Base-by-base conservation (phyloP, 2,113 vertebrate genomes). In the Alosa alosa region DNA sequence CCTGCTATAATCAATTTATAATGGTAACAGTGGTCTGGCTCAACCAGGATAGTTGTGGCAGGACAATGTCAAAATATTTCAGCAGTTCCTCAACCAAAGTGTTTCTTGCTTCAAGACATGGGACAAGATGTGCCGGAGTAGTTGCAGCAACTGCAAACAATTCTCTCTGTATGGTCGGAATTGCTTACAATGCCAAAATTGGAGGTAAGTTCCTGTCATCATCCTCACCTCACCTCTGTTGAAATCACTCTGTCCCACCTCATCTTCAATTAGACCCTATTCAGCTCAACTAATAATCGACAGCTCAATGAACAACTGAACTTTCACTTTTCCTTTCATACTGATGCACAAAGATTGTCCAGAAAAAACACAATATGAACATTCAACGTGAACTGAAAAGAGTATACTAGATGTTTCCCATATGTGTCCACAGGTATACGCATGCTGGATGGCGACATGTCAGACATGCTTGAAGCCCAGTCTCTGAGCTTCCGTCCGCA, bases 391-490 rank as follows among this genome's bases (percentile, higher is more conserved):
- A 68, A 31, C 18, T 31, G 22, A 68, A 57, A 4, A 57, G 55
- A 57, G 55, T 4, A 20, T 17, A 22, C 84, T 84, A 84, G 52
- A 41, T 10, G 15, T 4, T 52, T 85, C 87, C 87, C 89, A 85
- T 87, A 87, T 92, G 31, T 91, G 87, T 87, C 90, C 86, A n/a
- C 88, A 99, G 98, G 98, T 57, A 95, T 99, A 41, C 95, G 97
- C 0, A 98, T 99, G 97, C 91, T 99, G 93, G 97, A 97, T 0
- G 98, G 97, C 86, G 98, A 99, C 3, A 97, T 99, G 90, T 99
- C 97, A 0, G 98, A 99, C 88, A 96, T 97, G 91, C 96, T 97
- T 22, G 98, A 99, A 93, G 98, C 98, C 7, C 96, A 96, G 25
- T 97, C 98, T 0, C 94, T 99, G 46, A 97, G 97, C 89, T 95